Evolutionary conservation across 2,888 invertebrate species (phyloP), one percentile per base, ranked within the genome.

Genomic region (Folsomia candida): DNA sequence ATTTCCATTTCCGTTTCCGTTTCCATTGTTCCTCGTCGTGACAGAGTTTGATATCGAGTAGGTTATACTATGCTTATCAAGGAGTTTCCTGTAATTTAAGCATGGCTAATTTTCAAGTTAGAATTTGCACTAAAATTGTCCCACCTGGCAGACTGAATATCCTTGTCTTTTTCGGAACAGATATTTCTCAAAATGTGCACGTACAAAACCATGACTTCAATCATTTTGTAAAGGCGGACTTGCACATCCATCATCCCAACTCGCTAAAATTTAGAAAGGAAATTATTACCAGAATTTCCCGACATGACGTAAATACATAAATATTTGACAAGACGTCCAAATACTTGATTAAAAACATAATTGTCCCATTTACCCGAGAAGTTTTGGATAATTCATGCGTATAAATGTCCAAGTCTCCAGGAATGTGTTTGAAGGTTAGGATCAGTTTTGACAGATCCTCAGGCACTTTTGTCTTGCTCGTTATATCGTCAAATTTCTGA

Each of bases 201-300:
- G 51, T 80, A 80, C 22, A 80, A 72, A 28, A 79, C 73, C 79
- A 80, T 79, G 0, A 80, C 79, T 68, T 80, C 78, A n/a, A 80
- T 74, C 76, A 80, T 76, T 69, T 76, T 80, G 70, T 76, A 78
- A 57, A 78, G 70, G 66, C 80, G 69, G 27, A 71, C 77, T 27
- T 79, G 74, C 18, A 78, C 72, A 67, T 80, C 80, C 71, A 80
- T 72, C 71, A 74, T 78, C 51, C 80, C 80, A 51, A 77, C 62
- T 67, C 75, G 72, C 78, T 80, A n/a, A n/a, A n/a, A n/a, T n/a
- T n/a, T n/a, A n/a, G n/a, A n/a, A n/a, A n/a, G n/a, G n/a, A n/a
- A n/a, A n/a, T n/a, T n/a, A n/a, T n/a, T n/a, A n/a, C n/a, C n/a
- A n/a, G n/a, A n/a, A n/a, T n/a, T n/a, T n/a, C n/a, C n/a, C n/a